Evolutionary conservation across 2,797 vertebrate genomes (phyloP).

Genomic region (Emydoidea blandingii): DNA sequence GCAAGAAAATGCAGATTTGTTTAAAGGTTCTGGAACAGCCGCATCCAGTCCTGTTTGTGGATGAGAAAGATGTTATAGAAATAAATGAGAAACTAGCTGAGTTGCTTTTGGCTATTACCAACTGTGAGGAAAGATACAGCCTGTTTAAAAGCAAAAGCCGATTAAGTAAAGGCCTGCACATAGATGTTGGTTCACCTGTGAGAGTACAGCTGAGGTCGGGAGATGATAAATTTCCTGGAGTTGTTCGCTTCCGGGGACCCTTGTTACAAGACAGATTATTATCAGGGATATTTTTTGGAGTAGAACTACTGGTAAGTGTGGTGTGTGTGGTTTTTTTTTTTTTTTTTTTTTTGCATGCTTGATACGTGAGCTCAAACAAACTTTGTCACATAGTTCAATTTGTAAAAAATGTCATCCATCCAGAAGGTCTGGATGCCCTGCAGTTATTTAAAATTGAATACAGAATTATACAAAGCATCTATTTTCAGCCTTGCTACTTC

Average conservation of each 20-base stretch:
- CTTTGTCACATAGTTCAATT: background rate
- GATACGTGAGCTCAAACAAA: background rate
- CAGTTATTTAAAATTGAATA: background rate
- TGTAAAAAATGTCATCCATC: background rate
- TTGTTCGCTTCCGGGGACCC: constrained; percentile 96
- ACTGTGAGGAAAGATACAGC: constrained; percentile 94
- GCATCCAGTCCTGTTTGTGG: constrained; percentile 91
- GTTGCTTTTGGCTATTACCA: constrained; percentile 97
- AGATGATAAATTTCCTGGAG: constrained; percentile 93
- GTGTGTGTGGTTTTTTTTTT: background rate
- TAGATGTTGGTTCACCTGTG: constrained; percentile 94
- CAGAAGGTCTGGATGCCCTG: background rate
- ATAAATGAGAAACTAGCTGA: constrained; percentile 95
- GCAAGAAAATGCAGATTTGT: constrained; percentile 90
- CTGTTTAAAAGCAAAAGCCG: constrained; percentile 90
- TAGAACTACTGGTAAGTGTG: constrained; percentile 95
- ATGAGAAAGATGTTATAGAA: constrained; percentile 94
- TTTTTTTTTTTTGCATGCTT: too few relatives aligned
- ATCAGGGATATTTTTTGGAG: constrained; percentile 97
- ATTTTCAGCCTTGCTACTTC: background rate
- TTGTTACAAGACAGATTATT: constrained; percentile 93
- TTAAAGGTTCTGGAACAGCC: constrained; percentile 96
- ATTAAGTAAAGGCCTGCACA: constrained; percentile 91
- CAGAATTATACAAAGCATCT: background rate
- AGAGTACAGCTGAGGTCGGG: constrained; percentile 93